Base-by-base conservation (phyloP, 2,113 vertebrate species). In the Triplophysa rosa region DNA sequence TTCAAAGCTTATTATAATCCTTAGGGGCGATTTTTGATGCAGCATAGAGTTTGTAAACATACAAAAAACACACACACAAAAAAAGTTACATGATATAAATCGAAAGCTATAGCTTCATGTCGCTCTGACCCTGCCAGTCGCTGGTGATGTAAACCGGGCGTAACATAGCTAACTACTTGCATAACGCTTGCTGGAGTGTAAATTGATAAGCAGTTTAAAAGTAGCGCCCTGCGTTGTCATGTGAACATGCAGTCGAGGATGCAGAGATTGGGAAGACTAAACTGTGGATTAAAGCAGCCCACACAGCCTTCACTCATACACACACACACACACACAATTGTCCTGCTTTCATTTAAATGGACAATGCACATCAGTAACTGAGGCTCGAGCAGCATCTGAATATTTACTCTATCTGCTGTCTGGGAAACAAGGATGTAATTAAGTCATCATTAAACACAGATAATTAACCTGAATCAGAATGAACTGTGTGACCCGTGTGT, bases 271-370 rank as follows among this genome's bases (percentile, higher is more conserved):
- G 45, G 19, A 65, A 74, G 58, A 47, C 21, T 47, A 74, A 37
- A 65, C 24, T 0, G 26, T 21, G 42, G 65, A 47, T 65, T 40
- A 65, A 76, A 65, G 74, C 74, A 33, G 17, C 74, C 61, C 62
- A 47, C 40, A 29, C 5, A 0, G 23, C 47, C 72, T 63, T 21
- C 47, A 62, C 62, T 65, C 61, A 62, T 37, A 77, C 74, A 77
- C 61, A 54, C 42, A 76, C 59, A 77, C 74, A 77, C 61, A 54
- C 42, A 76, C 59, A 21, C 6, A 37, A 37, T 37, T 37, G 33
- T 37, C 33, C 33, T 7, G 33, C 45, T 14, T 49, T 49, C 9
- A 49, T 49, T 12, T 10, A 13, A 14, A 49, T 4, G 6, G 6
- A 54, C 14, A 16, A 4, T 19, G 6, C 17, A 54, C 17, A 7